Percentiles rank a stretch among this genome's conserved stretches.
phyloP scores from a whole-genome alignment of 2,888 invertebrate species.

The Standfussiana lucernea region DNA sequence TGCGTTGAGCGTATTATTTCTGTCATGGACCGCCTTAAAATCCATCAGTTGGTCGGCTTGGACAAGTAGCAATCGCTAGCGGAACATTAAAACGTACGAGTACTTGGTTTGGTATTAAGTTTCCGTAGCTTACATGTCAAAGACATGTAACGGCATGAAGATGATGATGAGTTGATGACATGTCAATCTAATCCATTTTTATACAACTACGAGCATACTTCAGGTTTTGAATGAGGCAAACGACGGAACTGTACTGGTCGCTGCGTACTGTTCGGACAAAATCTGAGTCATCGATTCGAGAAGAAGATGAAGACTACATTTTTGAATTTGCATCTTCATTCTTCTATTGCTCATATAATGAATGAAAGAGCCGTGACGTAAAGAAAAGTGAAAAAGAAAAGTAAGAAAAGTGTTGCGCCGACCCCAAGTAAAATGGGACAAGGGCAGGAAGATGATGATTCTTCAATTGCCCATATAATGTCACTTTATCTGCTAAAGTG shows the following conservation, averaged over 20 bases:
- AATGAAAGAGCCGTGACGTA: no score
- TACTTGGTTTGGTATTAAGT: neutral
- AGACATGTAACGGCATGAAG: no score
- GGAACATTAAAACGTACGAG: neutral
- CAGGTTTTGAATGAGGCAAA: neutral
- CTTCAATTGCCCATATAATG: neutral
- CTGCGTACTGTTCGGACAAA: neutral
- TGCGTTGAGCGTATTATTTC: neutral
- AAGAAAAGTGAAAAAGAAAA: no score
- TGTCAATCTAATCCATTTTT: neutral
- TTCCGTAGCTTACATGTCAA: neutral
- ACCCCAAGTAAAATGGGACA: no score
- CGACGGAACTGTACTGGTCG: neutral
- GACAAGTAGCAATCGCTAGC: neutral
- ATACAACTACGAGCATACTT: neutral
- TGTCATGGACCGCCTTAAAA: neutral
- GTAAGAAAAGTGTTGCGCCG: no score
- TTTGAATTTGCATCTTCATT: neutral
- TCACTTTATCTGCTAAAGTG: neutral
- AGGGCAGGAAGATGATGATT: no score
- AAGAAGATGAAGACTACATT: neutral
- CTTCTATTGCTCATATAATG: neutral
- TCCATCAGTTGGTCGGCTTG: neutral
- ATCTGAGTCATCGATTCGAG: neutral
- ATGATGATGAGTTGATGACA: no score